Base-by-base conservation (phyloP, 1,140 invertebrate species). In the Campoletis sonorensis region DNA sequence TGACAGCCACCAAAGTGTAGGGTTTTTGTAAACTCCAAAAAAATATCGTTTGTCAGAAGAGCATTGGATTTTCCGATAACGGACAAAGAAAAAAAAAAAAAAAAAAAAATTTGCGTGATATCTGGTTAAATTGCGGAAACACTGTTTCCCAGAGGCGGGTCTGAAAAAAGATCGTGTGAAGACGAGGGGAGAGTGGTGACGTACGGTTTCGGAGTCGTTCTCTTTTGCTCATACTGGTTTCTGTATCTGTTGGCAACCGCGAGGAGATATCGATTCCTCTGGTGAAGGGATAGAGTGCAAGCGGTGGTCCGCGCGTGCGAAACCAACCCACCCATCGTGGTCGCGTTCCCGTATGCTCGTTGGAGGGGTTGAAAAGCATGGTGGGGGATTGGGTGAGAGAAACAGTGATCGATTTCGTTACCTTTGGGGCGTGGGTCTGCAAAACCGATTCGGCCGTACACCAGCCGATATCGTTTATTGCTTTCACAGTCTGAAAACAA, bases 401-500 rank as follows among this genome's bases (percentile, higher is more conserved):
- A 33, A 78, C 58, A 21, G 23, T 77, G 76, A 71, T 79, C 79
- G 70, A 73, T 79, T 79, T 79, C 79, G 79, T 64, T 79, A 33
- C 79, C 79, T 79, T 71, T 40, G 79, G 30, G 45, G 67, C 72
- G 79, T 73, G 71, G 79, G 71, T 49, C 54, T 61, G 61, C 76
- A 82, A 85, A 85, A 86, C 79, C 78, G 82, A 82, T 83, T 81
- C 82, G 76, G 54, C 82, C 82, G 82, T 83, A 84, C 75, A 81
- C 81, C 79, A 51, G 45, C 40, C 76, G 30, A 45, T 79, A 84
- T 80, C 87, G 87, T 88, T 88, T 89, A 90, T 88, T 88, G 89
- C 84, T 85, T 86, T 86, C 76, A 67, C 84, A 78, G 82, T 82
- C 84, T 84, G 86, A 88, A 89, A 90, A 89, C 88, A 85, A 88